Evolutionary conservation across 2,797 vertebrate genomes (phyloP).

Genomic region (Ctenopoma kingsleyae): DNA sequence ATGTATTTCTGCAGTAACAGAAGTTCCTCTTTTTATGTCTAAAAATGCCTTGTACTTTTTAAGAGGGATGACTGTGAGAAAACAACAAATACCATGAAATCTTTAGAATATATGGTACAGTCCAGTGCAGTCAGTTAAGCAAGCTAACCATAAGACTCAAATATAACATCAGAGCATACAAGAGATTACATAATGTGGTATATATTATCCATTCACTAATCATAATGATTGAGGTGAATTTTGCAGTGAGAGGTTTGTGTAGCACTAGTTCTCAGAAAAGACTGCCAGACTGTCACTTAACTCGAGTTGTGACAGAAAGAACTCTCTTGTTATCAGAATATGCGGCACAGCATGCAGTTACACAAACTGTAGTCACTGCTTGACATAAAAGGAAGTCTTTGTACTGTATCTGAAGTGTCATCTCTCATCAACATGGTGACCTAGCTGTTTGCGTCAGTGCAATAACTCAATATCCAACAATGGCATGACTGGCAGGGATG

Average conservation of each 20-base stretch:
- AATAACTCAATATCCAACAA: not conserved
- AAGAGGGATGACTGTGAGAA: not conserved
- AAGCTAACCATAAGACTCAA: not conserved
- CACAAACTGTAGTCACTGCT: slow-evolving; percentile 5
- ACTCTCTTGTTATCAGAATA: slow-evolving; percentile 13
- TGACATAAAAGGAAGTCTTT: slow-evolving; percentile 36
- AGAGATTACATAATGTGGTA: not conserved
- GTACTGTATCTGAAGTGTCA: slow-evolving; percentile 33
- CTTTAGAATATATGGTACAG: no score
- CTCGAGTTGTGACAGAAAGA: not conserved
- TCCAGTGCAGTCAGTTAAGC: not conserved
- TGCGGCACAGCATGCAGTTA: slow-evolving; percentile 19
- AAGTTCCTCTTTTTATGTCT: slow-evolving; percentile 34
- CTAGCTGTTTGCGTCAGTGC: slow-evolving; percentile 1
- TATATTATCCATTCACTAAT: not conserved
- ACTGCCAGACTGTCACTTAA: not conserved
- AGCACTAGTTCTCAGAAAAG: not conserved
- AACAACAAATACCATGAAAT: not conserved
- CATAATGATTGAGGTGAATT: not conserved
- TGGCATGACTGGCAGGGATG: not conserved
- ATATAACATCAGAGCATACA: not conserved
- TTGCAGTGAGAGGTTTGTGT: not conserved
- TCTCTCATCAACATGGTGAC: not conserved
- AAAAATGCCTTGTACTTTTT: not conserved
- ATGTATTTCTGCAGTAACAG: slow-evolving; percentile 10